A percentile compares a stretch with the other conserved stretches of the same genome.
Evolutionary conservation across 2,888 invertebrate genomes (phyloP).

Genomic region (Plagodis pulveraria): DNA sequence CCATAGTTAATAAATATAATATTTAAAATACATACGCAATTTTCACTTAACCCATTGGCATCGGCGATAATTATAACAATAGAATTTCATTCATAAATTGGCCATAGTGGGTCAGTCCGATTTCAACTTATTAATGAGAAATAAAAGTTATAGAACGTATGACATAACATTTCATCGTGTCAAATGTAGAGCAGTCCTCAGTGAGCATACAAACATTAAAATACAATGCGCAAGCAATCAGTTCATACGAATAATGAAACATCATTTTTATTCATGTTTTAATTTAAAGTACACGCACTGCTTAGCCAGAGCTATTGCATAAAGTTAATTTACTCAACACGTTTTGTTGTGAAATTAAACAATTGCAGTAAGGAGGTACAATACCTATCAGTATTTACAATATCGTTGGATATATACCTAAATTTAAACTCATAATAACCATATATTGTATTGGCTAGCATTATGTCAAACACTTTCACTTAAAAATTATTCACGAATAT

Average conservation of each 20-base stretch:
- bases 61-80: too few species aligned
- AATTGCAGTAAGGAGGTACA: too few species aligned
- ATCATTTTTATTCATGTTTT: constrained; percentile 33
- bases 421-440: constrained; percentile 6
- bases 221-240: constrained; percentile 78
- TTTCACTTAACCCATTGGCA: too few species aligned
- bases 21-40: constrained; percentile 8
- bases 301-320: constrained; percentile 17
- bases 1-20: not conserved
- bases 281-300: constrained; percentile 19
- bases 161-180: constrained; percentile 16
- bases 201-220: constrained; percentile 55
- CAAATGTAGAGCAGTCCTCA: constrained; percentile 35
- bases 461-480: constrained; percentile 50
- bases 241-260: constrained; percentile 42
- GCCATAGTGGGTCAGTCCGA: too few species aligned
- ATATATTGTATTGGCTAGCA: constrained; percentile 23
- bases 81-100: too few species aligned
- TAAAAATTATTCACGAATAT: constrained; percentile 35
- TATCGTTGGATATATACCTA: too few species aligned
- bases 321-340: constrained; percentile 11
- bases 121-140: too few species aligned
- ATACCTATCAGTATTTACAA: too few species aligned
- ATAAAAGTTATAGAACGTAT: constrained; percentile 11
- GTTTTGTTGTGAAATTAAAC: constrained; percentile 10